Conservation (phyloP, 2,888 invertebrate genomes). For the Hoplodrina ambigua region DNA sequence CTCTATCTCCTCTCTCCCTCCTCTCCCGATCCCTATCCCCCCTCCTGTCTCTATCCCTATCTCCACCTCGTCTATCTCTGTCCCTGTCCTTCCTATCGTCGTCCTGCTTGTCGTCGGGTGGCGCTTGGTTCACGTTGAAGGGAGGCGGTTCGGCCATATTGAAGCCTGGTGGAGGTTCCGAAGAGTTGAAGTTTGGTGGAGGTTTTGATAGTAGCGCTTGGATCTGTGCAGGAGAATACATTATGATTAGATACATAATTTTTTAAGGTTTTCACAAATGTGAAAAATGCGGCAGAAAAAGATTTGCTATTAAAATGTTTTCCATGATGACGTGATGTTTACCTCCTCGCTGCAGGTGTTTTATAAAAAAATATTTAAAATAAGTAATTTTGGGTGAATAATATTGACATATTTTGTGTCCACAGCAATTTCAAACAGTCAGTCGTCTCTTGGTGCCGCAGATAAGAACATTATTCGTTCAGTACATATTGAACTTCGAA, state of each 20-base stretch:
- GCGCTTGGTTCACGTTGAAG: constrained; percentile 74
- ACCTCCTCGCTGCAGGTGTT: too few species aligned
- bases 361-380: background rate
- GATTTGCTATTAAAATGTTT: background rate
- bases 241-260: background rate
- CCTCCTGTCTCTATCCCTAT: constrained; percentile 51
- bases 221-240: constrained; percentile 75
- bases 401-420: too few species aligned
- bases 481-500: too few species aligned
- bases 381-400: too few species aligned
- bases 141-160: constrained; percentile 76
- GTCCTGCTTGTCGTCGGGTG: constrained; percentile 75
- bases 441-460: too few species aligned
- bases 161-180: constrained; percentile 84
- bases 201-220: constrained; percentile 89
- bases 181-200: constrained; percentile 86
- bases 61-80: constrained; percentile 69
- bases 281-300: background rate
- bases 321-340: too few species aligned
- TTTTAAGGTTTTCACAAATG: too few species aligned
- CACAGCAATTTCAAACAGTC: too few species aligned
- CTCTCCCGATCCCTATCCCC: constrained; percentile 51
- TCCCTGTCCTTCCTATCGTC: constrained; percentile 75
- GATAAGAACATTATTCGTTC: too few species aligned
- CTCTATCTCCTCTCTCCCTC: constrained; percentile 40